Percentiles rank a stretch among this genome's conserved stretches.
Conservation (phyloP, 2,888 invertebrate species). For the Diaperis boleti region DNA sequence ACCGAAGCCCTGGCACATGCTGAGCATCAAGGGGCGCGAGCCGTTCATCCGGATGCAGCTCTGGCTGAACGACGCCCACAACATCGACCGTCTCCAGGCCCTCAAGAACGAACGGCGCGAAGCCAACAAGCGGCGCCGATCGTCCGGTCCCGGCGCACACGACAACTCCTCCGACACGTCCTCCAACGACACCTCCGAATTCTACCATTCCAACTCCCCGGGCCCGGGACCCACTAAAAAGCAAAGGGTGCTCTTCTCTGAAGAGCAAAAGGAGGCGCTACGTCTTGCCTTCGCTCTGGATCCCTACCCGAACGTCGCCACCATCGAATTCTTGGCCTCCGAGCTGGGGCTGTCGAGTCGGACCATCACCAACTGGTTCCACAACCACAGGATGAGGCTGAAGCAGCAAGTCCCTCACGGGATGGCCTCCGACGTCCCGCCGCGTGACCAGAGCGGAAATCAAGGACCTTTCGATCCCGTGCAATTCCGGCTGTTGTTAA, state of each 20-base stretch:
- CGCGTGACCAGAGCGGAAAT: slow-evolving; percentile 78
- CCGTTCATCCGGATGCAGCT: slow-evolving; percentile 97
- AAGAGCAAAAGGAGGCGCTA: slow-evolving; percentile 97
- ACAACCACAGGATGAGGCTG: slow-evolving; percentile 96
- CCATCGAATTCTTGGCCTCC: slow-evolving; percentile 94
- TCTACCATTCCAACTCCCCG: slow-evolving; percentile 87
- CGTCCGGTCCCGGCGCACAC: slow-evolving; percentile 83
- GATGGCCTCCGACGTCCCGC: slow-evolving; percentile 76
- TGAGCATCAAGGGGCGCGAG: slow-evolving; percentile 97
- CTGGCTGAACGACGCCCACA: slow-evolving; percentile 96
- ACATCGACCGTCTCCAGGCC: slow-evolving; percentile 92
- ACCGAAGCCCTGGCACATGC: slow-evolving; percentile 99
- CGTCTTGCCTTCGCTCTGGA: slow-evolving; percentile 94
- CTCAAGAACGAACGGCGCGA: slow-evolving; percentile 91
- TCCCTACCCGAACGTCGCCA: slow-evolving; percentile 96
- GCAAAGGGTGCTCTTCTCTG: slow-evolving; percentile 96
- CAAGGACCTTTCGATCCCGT: slow-evolving; percentile 88
- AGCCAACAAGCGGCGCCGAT: slow-evolving; percentile 89
- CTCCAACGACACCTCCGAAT: slow-evolving; percentile 89
- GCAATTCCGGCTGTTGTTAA: slow-evolving; percentile 88
- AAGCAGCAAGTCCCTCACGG: slow-evolving; percentile 72
- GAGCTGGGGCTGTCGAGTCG: slow-evolving; percentile 92
- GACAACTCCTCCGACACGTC: slow-evolving; percentile 91
- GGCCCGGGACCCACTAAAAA: slow-evolving; percentile 93
- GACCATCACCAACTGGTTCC: slow-evolving; percentile 99